Percentiles rank a stretch among this genome's conserved stretches.
Evolutionary conservation across 2,888 invertebrate species (phyloP).

Genomic region (Platynereis dumerilii): DNA sequence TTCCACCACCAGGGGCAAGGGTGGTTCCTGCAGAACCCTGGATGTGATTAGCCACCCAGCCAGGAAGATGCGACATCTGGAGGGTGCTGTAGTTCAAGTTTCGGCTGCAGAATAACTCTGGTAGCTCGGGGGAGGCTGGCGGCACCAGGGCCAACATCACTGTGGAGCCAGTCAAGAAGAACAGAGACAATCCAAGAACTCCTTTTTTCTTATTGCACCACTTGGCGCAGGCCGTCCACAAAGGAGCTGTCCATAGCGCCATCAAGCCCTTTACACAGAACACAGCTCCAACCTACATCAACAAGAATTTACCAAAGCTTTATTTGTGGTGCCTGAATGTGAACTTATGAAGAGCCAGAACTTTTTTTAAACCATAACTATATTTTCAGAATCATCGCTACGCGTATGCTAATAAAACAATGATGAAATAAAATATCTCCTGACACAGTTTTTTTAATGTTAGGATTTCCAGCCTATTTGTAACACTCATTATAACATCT

Average conservation of each 20-base stretch:
- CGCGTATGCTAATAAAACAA: no score
- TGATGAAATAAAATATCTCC: no score
- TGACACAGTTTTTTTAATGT: no score
- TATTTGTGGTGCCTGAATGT: no score
- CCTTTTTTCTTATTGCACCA: slow-evolving; percentile 47
- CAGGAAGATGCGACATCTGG: background rate
- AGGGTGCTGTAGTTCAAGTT: background rate
- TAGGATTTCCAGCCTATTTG: no score
- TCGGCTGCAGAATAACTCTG: slow-evolving; percentile 15
- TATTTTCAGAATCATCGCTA: no score
- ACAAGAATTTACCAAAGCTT: no score
- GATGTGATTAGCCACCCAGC: background rate
- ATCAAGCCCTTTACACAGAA: slow-evolving; percentile 51
- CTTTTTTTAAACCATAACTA: no score
- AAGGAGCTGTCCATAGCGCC: slow-evolving; percentile 50
- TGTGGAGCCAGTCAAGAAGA: slow-evolving; percentile 50
- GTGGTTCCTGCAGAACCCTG: no score
- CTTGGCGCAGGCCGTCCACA: slow-evolving; percentile 54
- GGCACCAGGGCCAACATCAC: slow-evolving; percentile 45
- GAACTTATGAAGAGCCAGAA: no score
- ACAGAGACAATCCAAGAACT: slow-evolving; percentile 50
- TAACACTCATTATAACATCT: no score
- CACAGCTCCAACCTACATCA: slow-evolving; percentile 43
- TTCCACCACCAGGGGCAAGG: background rate
- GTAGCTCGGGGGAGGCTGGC: slow-evolving; percentile 15